phyloP scores from a whole-genome alignment of 2,113 vertebrate genomes.

The Onychostruthus taczanowskii region DNA sequence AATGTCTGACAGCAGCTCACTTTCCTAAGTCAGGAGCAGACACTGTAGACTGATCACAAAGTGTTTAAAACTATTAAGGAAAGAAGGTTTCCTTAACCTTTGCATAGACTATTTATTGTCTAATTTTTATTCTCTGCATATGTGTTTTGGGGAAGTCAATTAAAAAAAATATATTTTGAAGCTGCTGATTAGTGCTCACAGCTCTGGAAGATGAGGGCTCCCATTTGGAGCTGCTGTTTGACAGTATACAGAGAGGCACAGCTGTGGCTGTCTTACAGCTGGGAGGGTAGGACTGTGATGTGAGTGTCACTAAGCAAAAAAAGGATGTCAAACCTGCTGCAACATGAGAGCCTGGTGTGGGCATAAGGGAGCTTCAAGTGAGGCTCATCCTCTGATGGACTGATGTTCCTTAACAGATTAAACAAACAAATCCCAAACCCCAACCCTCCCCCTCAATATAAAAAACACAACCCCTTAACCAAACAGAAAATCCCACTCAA shows the following conservation, averaged over 20 bases:
- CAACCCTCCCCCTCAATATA: background rate
- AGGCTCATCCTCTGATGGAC: background rate
- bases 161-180: background rate
- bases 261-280: background rate
- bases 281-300: no score
- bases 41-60: background rate
- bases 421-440: background rate
- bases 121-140: background rate
- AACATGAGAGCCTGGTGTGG: fast-evolving
- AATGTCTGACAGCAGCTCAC: background rate
- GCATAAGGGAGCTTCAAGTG: background rate
- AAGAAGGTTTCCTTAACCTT: background rate
- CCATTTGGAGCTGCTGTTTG: background rate
- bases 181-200: background rate
- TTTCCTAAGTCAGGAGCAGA: background rate
- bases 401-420: background rate
- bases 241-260: background rate
- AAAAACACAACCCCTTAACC: background rate
- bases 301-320: background rate
- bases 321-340: background rate
- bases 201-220: background rate
- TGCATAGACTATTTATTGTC: background rate
- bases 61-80: background rate
- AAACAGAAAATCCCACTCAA: background rate
- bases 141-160: background rate